Base-by-base conservation (phyloP, 1,140 invertebrate genomes). In the Cherax quadricarinatus region DNA sequence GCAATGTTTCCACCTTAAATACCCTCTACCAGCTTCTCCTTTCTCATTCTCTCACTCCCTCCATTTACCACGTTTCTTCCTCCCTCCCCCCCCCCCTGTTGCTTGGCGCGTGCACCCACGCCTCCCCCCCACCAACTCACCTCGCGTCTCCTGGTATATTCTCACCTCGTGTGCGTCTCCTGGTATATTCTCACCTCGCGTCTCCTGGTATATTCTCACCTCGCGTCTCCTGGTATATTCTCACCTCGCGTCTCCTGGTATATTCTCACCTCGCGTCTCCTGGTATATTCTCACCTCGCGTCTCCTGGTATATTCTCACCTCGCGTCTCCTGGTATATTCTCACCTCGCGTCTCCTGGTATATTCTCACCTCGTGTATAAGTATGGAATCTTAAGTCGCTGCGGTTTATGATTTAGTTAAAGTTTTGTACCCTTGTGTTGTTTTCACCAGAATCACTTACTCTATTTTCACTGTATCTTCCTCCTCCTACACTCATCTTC, bases 31-130 rank as follows among this genome's bases (percentile, higher is more conserved):
- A 9, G 16, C 3, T 9, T 60, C 9, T 16, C 4, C 48, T 83
- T 53, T 83, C 53, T 60, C 81, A 60, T 53, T 60, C 53, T 60
- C 81, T 83, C 81, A 24, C 53, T 60, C 81, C n/a, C 81, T 83
- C 53, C 53, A 60, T 18, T 83, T 53, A 12, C 81, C 24, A 18
- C 60, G 14, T 57, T n/a, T 83, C 81, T 57, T n/a, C 24, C 81
- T 83, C 81, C 60, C 53, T 60, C 53, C 60, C 81, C 60, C 81
- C 60, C 53, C 24, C 53, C 24, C 81, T 83, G 53, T 83, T 48
- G 51, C 80, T 82, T 48, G 1, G 14, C 49, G 30, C 30, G 30
- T 41, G 30, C 30, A 41, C 30, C 30, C 30, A 41, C 30, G 30
- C 30, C 30, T 41, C 30, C 0, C 30, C 30, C 30, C 0, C 30